Percentiles rank a stretch among this genome's conserved stretches.
phyloP scores from a whole-genome alignment of 2,888 invertebrate genomes.

The Brachypalpus laphriformis region DNA sequence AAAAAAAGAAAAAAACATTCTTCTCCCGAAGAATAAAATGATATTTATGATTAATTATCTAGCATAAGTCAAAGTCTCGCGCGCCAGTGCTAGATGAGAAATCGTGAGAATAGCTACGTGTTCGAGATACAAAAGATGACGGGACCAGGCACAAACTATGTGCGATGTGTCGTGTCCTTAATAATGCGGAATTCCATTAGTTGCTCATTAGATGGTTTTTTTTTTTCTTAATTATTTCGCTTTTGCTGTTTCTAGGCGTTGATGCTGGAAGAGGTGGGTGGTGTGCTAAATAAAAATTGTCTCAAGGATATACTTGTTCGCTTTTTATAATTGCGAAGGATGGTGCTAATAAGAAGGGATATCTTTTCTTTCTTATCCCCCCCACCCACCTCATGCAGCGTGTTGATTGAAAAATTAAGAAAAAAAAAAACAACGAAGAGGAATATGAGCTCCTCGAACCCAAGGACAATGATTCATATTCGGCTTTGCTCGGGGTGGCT shows the following conservation, averaged over 20 bases:
- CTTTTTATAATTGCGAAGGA: slow-evolving; percentile 21
- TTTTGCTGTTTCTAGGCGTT: too few species aligned
- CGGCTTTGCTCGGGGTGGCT: slow-evolving; percentile 35
- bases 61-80: slow-evolving; percentile 72
- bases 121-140: slow-evolving; percentile 34
- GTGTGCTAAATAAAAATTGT: slow-evolving; percentile 33
- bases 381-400: neutral
- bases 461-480: slow-evolving; percentile 71
- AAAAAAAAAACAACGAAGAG: slow-evolving; percentile 13
- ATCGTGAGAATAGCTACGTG: slow-evolving; percentile 57
- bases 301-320: slow-evolving; percentile 49
- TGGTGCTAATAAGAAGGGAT: neutral
- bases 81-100: slow-evolving; percentile 57
- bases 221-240: slow-evolving; percentile 63
- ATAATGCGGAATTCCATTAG: slow-evolving; percentile 69
- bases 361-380: neutral
- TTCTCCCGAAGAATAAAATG: slow-evolving; percentile 42
- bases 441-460: slow-evolving; percentile 66
- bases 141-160: neutral
- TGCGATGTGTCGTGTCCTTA: slow-evolving; percentile 67
- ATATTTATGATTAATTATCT: slow-evolving; percentile 72
- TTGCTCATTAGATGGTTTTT: slow-evolving; percentile 64
- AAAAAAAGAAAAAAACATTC: slow-evolving; percentile 8
- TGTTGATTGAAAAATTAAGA: slow-evolving; percentile 69
- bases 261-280: neutral